Conservation (phyloP, 2,113 vertebrate genomes). For the Tetraodon nigroviridis region DNA sequence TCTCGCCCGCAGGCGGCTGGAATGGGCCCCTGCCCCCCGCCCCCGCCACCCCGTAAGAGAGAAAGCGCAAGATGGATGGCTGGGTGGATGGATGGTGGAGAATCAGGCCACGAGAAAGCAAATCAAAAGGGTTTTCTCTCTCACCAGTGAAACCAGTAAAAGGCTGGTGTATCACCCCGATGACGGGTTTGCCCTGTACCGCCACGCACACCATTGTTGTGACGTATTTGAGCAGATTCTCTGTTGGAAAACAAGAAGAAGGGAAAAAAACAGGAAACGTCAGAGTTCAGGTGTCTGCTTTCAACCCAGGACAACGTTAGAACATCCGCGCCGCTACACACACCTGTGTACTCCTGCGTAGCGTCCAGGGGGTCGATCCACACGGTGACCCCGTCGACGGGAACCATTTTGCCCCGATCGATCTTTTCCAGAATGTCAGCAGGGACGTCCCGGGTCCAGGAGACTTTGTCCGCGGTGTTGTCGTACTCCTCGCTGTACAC, state of each 20-base stretch:
- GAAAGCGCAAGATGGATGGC: too few species aligned
- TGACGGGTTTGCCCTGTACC: constrained; percentile 89
- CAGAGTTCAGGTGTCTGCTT: too few species aligned
- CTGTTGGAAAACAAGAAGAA: constrained; percentile 53
- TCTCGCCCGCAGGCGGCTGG: too few species aligned
- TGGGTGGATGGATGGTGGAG: neutral
- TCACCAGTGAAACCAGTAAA: constrained; percentile 92
- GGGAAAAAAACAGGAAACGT: neutral
- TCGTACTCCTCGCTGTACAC: constrained; percentile 91
- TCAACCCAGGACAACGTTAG: too few species aligned
- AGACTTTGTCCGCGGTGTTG: constrained; percentile 73
- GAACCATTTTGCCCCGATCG: constrained; percentile 72
- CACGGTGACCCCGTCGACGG: constrained; percentile 85
- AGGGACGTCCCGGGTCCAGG: constrained; percentile 84
- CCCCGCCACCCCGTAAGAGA: too few species aligned
- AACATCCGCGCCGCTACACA: neutral
- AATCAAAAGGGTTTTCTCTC: neutral
- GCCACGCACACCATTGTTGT: constrained; percentile 99
- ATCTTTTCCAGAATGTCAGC: constrained; percentile 79
- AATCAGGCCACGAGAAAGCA: neutral
- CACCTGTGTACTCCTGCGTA: constrained; percentile 97
- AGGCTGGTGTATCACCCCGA: constrained; percentile 94
- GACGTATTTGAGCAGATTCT: constrained; percentile 88
- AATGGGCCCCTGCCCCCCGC: too few species aligned
- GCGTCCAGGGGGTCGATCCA: constrained; percentile 98